Conservation (phyloP, 2,113 vertebrate species). For the Pelusios castaneus region DNA sequence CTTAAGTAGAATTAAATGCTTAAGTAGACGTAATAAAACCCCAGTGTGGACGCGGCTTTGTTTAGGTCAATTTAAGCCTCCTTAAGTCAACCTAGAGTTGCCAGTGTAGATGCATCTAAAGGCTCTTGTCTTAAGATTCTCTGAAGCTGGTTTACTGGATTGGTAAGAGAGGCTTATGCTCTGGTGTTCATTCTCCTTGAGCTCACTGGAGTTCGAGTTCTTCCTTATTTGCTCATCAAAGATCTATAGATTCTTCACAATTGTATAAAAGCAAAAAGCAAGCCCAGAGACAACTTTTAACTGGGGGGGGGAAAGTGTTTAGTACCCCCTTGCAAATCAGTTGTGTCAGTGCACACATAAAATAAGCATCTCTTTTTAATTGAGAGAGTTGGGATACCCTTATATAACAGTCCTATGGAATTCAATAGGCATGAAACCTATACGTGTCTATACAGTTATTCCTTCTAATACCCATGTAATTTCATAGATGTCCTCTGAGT, state of each 20-base stretch:
- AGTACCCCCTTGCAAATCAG: not conserved
- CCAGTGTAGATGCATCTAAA: too few species aligned
- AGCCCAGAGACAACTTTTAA: not conserved
- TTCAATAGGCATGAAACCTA: not conserved
- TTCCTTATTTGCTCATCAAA: not conserved
- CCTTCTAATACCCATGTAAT: not conserved
- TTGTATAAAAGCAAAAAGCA: not conserved
- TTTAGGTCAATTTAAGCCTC: too few species aligned
- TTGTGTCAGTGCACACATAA: not conserved
- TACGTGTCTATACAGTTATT: not conserved
- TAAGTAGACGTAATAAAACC: too few species aligned
- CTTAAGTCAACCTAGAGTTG: too few species aligned
- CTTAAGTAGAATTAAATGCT: too few species aligned
- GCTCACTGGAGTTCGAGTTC: not conserved
- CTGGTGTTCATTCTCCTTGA: not conserved
- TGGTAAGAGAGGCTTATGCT: not conserved
- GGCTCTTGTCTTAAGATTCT: slow-evolving; percentile 5
- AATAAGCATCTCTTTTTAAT: not conserved
- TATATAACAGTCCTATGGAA: not conserved
- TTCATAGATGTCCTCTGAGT: not conserved
- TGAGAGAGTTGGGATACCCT: not conserved
- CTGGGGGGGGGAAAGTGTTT: not conserved
- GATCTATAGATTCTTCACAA: not conserved
- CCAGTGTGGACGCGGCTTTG: too few species aligned
- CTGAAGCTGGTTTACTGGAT: not conserved